These are phyloP conservation scores for Pollenia griseotomentosa DNA, from an alignment of 2,888 invertebrate genomes.

Conservation along the genomic window DNA sequence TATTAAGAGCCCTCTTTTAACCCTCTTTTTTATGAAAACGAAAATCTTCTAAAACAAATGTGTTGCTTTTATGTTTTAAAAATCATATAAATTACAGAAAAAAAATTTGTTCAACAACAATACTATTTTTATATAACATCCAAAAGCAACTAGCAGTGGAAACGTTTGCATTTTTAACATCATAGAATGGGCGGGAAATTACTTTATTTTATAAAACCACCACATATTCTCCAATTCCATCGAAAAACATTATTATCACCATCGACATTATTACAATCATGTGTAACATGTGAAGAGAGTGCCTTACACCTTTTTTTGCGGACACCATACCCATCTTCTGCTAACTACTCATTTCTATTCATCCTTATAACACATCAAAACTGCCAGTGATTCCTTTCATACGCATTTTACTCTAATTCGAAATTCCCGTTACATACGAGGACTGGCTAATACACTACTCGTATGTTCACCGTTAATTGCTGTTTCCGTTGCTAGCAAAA, in stretches of 20 bases:
- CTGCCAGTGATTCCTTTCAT: neutral
- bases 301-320: conserved; percentile 22
- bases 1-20: conserved; percentile 36
- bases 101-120: conserved; percentile 72
- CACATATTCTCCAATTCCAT: conserved; percentile 34
- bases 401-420: conserved; percentile 24
- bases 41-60: neutral
- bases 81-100: conserved; percentile 75
- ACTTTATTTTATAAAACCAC: conserved; percentile 61
- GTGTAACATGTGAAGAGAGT: conserved; percentile 17
- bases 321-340: neutral
- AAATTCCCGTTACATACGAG: conserved; percentile 2
- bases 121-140: neutral
- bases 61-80: conserved; percentile 58
- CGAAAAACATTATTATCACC: conserved; percentile 19
- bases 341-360: neutral
- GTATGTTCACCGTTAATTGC: neutral
- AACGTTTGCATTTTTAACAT: conserved; percentile 53
- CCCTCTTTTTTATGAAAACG: conserved; percentile 63
- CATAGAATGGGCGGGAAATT: conserved; percentile 74
- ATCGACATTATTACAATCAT: conserved; percentile 19
- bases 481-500: neutral
- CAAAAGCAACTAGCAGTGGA: conserved; percentile 42
- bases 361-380: neutral
- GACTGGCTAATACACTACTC: neutral